Conservation (phyloP, 2,797 vertebrate genomes). For the Phaenicophaeus curvirostris region DNA sequence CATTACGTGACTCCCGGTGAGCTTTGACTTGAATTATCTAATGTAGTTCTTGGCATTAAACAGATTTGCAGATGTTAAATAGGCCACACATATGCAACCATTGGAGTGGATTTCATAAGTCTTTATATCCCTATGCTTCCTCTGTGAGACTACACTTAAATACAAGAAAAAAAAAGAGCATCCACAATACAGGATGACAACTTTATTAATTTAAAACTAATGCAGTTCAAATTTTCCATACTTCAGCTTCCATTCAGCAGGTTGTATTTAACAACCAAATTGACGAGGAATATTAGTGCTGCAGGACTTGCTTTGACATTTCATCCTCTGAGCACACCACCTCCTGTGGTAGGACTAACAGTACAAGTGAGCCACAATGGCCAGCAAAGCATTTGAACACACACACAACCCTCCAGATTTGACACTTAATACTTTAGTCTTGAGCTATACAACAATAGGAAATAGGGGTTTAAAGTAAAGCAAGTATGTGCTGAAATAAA, state of each 20-base stretch:
- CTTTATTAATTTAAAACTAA: not conserved
- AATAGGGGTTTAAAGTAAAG: not conserved
- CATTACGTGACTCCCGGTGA: slow-evolving; percentile 32
- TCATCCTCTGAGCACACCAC: not conserved
- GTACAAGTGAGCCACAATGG: not conserved
- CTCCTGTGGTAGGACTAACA: not conserved
- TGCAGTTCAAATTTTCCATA: not conserved
- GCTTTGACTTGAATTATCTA: slow-evolving; percentile 60
- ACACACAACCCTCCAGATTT: too few species aligned
- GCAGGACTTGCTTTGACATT: not conserved
- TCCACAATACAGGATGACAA: not conserved
- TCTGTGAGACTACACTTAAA: slow-evolving; percentile 22
- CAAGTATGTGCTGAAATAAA: not conserved
- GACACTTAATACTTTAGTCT: not conserved
- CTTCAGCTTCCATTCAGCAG: not conserved
- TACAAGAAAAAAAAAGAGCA: slow-evolving; percentile 23
- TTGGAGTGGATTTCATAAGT: slow-evolving; percentile 3
- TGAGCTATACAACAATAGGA: not conserved
- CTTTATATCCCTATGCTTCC: not conserved
- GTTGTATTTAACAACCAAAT: not conserved
- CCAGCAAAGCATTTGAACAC: not conserved
- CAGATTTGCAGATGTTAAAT: slow-evolving; percentile 44
- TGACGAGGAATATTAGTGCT: not conserved
- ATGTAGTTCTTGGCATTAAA: slow-evolving; percentile 52
- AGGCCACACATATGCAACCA: slow-evolving; percentile 47